Percentiles rank a stretch among this genome's conserved stretches.
Conservation (phyloP, 2,113 vertebrate genomes). For the Cyprinodon brontotheroides region DNA sequence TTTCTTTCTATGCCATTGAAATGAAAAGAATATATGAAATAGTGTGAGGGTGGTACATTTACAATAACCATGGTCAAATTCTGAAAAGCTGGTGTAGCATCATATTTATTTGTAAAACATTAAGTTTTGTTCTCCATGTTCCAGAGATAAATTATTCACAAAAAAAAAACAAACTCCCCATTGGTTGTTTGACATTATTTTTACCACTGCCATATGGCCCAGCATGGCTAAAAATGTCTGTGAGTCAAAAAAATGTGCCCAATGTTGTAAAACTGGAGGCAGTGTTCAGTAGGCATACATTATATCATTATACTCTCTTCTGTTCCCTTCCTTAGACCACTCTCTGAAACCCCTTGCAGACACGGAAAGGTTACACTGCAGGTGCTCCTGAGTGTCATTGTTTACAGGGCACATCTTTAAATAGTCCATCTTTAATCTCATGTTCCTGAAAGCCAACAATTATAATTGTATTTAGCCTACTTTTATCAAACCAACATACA, state of each 20-base stretch:
- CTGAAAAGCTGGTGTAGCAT: too few species aligned
- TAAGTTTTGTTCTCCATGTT: not conserved
- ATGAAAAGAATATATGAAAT: not conserved
- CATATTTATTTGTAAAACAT: not conserved
- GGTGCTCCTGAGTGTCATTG: conserved; percentile 66
- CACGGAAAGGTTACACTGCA: conserved; percentile 60
- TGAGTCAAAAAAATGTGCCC: conserved; percentile 21
- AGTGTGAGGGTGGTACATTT: not conserved
- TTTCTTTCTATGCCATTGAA: not conserved
- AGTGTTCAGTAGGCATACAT: conserved; percentile 9
- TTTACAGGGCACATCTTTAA: conserved; percentile 48
- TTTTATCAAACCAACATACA: not conserved
- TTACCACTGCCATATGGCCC: conserved; percentile 1
- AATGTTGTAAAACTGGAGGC: conserved; percentile 17
- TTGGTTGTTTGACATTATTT: not conserved
- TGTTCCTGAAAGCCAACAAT: conserved; percentile 20
- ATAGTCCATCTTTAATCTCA: conserved; percentile 41
- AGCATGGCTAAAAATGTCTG: conserved; percentile 6
- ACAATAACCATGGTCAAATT: not conserved
- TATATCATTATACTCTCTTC: conserved; percentile 5
- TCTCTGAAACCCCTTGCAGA: conserved; percentile 61
- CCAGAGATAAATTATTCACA: not conserved
- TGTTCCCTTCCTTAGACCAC: conserved; percentile 1
- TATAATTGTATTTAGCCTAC: not conserved
- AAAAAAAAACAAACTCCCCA: not conserved